Evolutionary conservation across 64 coral and sea anemone species (phyloP).

Genomic region (Trachythela sp.): DNA sequence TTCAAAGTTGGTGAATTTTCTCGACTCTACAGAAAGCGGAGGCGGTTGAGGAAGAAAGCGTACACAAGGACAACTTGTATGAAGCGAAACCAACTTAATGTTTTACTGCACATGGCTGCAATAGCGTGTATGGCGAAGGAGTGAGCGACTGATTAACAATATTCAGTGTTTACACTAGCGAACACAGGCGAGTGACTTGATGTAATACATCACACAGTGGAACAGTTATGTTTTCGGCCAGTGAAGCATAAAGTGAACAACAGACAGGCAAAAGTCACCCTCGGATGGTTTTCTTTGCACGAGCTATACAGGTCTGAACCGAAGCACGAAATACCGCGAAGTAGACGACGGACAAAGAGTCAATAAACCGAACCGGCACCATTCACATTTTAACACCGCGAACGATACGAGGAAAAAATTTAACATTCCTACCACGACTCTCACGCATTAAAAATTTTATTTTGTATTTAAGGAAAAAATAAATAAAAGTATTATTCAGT

Average conservation of each 20-base stretch:
- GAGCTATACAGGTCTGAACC: not conserved
- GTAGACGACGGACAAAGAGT: not conserved
- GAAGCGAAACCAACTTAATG: not conserved
- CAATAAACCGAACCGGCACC: not conserved
- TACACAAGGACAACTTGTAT: not conserved
- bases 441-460: not conserved
- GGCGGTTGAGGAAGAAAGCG: not conserved
- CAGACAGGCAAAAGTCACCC: not conserved
- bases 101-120: not conserved
- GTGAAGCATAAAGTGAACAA: constrained; percentile 2
- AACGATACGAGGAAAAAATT: not conserved
- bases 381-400: not conserved
- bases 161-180: not conserved
- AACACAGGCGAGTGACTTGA: constrained; percentile 3
- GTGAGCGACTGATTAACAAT: not conserved
- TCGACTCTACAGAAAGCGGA: not conserved
- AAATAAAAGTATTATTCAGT: not conserved
- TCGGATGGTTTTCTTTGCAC: constrained; percentile 1
- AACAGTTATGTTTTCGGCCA: constrained; percentile 2
- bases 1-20: not conserved
- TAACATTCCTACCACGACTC: not conserved
- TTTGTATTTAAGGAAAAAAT: not conserved
- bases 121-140: not conserved
- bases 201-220: not conserved
- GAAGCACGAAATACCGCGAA: not conserved